Conservation (phyloP, 2,113 vertebrate genomes). For the Campylomormyrus tamandua region DNA sequence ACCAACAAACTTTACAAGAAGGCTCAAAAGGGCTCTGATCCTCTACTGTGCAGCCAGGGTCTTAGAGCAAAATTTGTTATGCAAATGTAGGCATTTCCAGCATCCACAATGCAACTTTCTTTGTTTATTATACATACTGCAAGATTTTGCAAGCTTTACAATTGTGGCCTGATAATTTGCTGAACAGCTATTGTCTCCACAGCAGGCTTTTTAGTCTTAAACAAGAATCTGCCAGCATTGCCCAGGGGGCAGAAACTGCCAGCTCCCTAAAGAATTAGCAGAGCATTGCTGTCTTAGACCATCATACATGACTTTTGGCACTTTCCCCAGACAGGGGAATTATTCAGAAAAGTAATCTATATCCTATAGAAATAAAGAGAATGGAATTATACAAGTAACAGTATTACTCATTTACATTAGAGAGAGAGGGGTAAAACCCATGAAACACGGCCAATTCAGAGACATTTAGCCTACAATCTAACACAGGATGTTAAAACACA, state of each 20-base stretch:
- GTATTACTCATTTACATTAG: not conserved
- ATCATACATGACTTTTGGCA: constrained; percentile 23
- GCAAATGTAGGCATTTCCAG: not conserved
- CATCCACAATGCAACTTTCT: not conserved
- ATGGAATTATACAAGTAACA: not conserved
- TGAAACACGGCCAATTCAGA: not conserved
- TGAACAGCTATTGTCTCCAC: not conserved
- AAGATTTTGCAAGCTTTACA: not conserved
- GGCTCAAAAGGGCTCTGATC: not conserved
- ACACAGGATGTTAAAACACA: not conserved
- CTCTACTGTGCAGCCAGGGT: not conserved
- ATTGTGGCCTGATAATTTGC: not conserved
- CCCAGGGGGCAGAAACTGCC: constrained; percentile 20
- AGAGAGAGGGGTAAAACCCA: not conserved
- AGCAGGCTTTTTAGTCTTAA: constrained; percentile 47
- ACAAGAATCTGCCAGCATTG: constrained; percentile 52
- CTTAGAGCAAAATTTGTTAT: not conserved
- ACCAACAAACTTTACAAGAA: not conserved
- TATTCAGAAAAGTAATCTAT: not conserved
- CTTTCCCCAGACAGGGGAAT: not conserved
- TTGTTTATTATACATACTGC: not conserved
- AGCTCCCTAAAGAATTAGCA: constrained; percentile 24
- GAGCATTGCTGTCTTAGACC: constrained; percentile 26
- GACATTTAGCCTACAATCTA: not conserved
- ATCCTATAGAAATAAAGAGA: not conserved